phyloP scores from a whole-genome alignment of 1,140 invertebrate species.

The Rhagoletis zephyria region DNA sequence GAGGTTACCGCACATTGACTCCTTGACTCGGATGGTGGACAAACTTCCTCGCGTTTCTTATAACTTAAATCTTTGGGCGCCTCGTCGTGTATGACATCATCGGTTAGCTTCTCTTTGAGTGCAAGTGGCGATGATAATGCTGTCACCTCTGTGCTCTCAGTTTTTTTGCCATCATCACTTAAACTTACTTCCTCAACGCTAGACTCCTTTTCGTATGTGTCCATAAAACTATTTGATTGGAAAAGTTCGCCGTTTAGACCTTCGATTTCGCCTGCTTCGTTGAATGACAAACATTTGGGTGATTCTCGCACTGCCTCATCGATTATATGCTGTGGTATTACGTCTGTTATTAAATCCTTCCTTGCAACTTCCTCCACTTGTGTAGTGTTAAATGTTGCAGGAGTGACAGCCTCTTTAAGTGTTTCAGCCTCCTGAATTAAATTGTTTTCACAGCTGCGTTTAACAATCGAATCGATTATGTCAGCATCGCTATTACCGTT shows the following conservation, averaged over 20 bases:
- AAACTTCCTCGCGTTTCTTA: slow-evolving; percentile 73
- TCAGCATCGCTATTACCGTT: slow-evolving; percentile 74
- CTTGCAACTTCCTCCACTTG: slow-evolving; percentile 57
- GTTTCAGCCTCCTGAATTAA: slow-evolving; percentile 54
- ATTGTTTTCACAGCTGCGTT: slow-evolving; percentile 76
- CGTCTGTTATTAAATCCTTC: slow-evolving; percentile 34
- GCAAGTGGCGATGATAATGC: slow-evolving; percentile 7
- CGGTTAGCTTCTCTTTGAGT: neutral
- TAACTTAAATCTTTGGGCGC: slow-evolving; percentile 77
- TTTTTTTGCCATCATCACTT: slow-evolving; percentile 7
- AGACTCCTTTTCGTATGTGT: slow-evolving; percentile 67
- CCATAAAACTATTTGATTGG: slow-evolving; percentile 59
- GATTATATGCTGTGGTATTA: slow-evolving; percentile 21
- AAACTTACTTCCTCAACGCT: slow-evolving; percentile 35
- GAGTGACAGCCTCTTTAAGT: slow-evolving; percentile 5
- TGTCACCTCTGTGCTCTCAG: slow-evolving; percentile 7
- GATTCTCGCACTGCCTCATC: slow-evolving; percentile 65
- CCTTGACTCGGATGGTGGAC: slow-evolving; percentile 69
- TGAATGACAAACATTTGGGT: slow-evolving; percentile 71
- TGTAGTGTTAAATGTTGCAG: slow-evolving; percentile 54
- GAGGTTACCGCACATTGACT: slow-evolving; percentile 71
- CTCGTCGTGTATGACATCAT: slow-evolving; percentile 71
- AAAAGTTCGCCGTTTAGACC: slow-evolving; percentile 70
- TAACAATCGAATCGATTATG: slow-evolving; percentile 76
- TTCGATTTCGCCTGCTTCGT: slow-evolving; percentile 72